Percentiles rank a stretch among this genome's conserved stretches.
Evolutionary conservation across 2,113 vertebrate genomes (phyloP).

Genomic region (Cyanoderma ruficeps): DNA sequence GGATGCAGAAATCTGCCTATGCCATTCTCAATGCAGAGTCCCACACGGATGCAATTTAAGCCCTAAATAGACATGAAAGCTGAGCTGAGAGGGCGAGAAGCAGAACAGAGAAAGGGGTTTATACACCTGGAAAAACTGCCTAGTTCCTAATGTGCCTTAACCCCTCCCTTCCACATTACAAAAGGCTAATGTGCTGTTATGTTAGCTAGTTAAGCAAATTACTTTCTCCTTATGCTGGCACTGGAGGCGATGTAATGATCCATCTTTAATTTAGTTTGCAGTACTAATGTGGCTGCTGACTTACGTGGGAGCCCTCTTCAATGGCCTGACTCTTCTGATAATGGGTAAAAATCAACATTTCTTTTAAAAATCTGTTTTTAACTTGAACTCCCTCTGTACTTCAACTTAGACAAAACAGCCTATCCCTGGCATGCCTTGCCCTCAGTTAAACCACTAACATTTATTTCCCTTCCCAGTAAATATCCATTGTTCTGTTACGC

Average conservation of each 20-base stretch:
- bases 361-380: not conserved
- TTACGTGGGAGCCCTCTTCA: constrained; percentile 97
- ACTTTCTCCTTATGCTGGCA: not conserved
- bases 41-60: not conserved
- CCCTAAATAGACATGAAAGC: not conserved
- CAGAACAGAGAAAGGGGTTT: not conserved
- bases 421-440: not conserved
- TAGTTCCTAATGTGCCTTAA: not conserved
- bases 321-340: constrained; percentile 96
- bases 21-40: not conserved
- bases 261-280: constrained; percentile 85
- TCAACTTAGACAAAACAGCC: not conserved
- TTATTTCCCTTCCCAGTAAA: not conserved
- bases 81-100: not conserved
- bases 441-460: not conserved
- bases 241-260: constrained; percentile 17
- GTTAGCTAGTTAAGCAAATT: not conserved
- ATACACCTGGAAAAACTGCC: not conserved
- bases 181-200: not conserved
- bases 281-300: constrained; percentile 99
- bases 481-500: not conserved
- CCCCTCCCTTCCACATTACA: not conserved
- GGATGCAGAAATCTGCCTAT: not conserved
- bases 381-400: not conserved
- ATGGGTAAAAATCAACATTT: constrained; percentile 83